Evolutionary conservation across 2,888 invertebrate genomes (phyloP), one percentile per base, ranked within the genome.

Genomic region (Stenolophus ochropezus): DNA sequence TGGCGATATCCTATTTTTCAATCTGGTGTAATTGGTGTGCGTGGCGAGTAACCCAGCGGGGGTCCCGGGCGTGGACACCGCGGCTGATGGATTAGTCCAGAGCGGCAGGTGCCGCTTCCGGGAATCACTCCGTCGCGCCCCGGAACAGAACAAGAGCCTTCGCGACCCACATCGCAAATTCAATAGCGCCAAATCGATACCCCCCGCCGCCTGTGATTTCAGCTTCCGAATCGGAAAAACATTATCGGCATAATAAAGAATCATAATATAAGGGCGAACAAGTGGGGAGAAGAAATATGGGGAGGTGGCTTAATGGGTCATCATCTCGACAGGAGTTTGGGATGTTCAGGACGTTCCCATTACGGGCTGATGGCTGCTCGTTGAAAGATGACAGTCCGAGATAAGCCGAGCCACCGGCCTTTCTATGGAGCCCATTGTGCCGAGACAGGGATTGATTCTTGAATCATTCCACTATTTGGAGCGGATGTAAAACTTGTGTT

Each of bases 391-490:
- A 84, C 84, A 84, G 83, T 71, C 56, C 71, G 73, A 82, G 84
- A 84, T 84, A 84, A 83, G 83, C 83, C n/a, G 21, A 58, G 20
- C 42, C 33, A 71, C 20, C 20, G 42, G 33, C 42, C 47, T 42
- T 71, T 65, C 65, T 65, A 65, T 65, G 33, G 65, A 27, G 16
- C 27, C 33, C 33, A 69, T 69, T 69, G 73, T 73, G 83, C 74
- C 11, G 33, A 77, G 82, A 82, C 82, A 79, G 82, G 84, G 83
- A 84, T 84, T 83, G 83, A 84, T 84, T 83, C 81, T 58, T 77
- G 76, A 78, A 83, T 83, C 82, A 83, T 81, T 80, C 61, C 82
- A 53, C 71, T 33, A 69, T 23, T 51, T 23, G 33, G 4, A 69
- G 21, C 69, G 69, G 14, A 69, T 78, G 65, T 78, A 71, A 79